phyloP scores from a whole-genome alignment of 2,797 vertebrate species.

The Lagodon rhomboides region DNA sequence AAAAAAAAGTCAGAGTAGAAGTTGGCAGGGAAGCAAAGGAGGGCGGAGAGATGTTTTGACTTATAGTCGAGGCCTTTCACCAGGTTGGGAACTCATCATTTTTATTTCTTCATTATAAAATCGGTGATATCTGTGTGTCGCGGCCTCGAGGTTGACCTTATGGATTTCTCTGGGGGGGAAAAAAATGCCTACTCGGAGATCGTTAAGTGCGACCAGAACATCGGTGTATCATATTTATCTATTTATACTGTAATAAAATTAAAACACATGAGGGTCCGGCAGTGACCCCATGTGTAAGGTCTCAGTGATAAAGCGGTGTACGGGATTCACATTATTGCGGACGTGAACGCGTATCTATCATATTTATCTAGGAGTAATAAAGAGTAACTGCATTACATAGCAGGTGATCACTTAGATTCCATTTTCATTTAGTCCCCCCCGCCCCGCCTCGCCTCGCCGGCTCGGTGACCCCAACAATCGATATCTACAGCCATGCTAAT shows the following conservation, averaged over 20 bases:
- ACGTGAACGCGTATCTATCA: slow-evolving; percentile 78
- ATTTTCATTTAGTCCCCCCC: slow-evolving; percentile 78
- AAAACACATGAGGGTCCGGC: slow-evolving; percentile 65
- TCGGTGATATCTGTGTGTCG: slow-evolving; percentile 59
- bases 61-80: slow-evolving; percentile 56
- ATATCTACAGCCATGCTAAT: slow-evolving; percentile 75
- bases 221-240: slow-evolving; percentile 79
- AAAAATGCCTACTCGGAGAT: slow-evolving; percentile 66
- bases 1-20: slow-evolving; percentile 27
- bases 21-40: slow-evolving; percentile 39
- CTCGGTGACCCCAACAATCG: slow-evolving; percentile 76
- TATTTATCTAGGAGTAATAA: slow-evolving; percentile 84
- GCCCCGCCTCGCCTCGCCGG: slow-evolving; percentile 41
- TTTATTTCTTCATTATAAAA: slow-evolving; percentile 79
- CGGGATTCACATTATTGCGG: slow-evolving; percentile 71
- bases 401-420: slow-evolving; percentile 80
- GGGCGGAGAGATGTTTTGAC: slow-evolving; percentile 51
- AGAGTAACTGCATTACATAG: slow-evolving; percentile 80
- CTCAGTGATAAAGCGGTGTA: slow-evolving; percentile 67
- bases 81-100: slow-evolving; percentile 72
- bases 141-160: slow-evolving; percentile 65
- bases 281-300: slow-evolving; percentile 72
- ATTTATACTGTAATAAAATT: slow-evolving; percentile 79
- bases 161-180: slow-evolving; percentile 65
- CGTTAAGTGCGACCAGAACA: slow-evolving; percentile 65